These are phyloP conservation scores for Anoplius nigerrimus DNA, from an alignment of 2,888 invertebrate genomes.

Conservation along the genomic window DNA sequence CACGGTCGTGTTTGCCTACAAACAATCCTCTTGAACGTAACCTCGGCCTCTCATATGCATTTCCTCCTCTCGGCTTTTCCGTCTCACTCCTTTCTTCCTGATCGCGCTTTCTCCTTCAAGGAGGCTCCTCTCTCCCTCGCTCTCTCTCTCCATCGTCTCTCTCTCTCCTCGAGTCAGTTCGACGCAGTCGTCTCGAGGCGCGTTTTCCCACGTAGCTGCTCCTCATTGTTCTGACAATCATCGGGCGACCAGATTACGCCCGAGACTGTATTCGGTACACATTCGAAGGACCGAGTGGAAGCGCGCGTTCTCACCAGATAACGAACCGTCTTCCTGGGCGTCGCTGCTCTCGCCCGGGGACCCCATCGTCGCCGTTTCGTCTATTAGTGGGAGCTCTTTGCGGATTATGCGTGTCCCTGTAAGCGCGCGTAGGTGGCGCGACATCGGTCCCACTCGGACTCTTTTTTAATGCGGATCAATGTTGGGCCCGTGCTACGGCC, in stretches of 20 bases:
- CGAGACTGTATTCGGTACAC: constrained; percentile 11
- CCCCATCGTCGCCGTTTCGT: not conserved
- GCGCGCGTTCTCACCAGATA: constrained; percentile 27
- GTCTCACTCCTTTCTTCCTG: constrained; percentile 9
- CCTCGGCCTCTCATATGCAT: constrained; percentile 44
- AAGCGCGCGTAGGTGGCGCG: constrained; percentile 50
- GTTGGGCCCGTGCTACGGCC: constrained; percentile 39
- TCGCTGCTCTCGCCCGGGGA: not conserved
- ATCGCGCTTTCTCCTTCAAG: constrained; percentile 19
- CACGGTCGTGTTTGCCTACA: constrained; percentile 61
- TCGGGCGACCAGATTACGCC: constrained; percentile 37
- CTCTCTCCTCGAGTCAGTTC: constrained; percentile 1
- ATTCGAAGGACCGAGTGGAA: not conserved
- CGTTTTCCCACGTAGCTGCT: constrained; percentile 47
- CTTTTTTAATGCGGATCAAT: constrained; percentile 57
- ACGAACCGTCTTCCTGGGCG: constrained; percentile 20
- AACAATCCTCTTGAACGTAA: constrained; percentile 65
- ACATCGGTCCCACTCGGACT: constrained; percentile 41
- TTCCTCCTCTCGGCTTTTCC: constrained; percentile 29
- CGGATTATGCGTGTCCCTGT: constrained; percentile 53
- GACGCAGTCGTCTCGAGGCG: constrained; percentile 7
- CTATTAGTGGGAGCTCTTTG: constrained; percentile 34
- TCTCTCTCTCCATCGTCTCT: constrained; percentile 24
- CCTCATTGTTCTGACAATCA: constrained; percentile 43
- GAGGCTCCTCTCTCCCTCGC: constrained; percentile 16